Conservation (phyloP, 35 echinoderm and acorn worm genomes). For the Eucidaris tribuloides region DNA sequence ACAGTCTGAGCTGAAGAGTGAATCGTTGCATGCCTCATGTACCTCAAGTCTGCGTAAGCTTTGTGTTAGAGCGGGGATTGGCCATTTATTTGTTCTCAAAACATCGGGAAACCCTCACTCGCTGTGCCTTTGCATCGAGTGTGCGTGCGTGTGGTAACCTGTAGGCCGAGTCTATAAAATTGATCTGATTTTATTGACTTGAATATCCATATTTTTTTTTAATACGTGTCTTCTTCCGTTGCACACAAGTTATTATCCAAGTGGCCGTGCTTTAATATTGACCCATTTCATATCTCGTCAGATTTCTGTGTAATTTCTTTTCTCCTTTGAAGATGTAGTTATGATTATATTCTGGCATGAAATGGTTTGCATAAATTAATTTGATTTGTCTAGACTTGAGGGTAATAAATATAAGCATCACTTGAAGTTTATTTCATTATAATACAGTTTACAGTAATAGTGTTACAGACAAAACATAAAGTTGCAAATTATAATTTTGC, state of each 20-base stretch:
- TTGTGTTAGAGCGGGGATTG: background rate
- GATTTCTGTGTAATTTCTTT: background rate
- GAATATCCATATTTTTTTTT: background rate
- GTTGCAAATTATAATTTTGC: too few relatives aligned
- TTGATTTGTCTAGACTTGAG: too few relatives aligned
- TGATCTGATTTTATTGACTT: background rate
- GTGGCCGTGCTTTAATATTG: background rate
- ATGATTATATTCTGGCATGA: background rate
- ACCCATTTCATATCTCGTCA: background rate
- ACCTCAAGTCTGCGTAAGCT: background rate
- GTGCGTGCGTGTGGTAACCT: background rate
- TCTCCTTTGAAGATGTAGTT: background rate
- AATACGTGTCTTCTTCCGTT: background rate
- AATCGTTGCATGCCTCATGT: background rate
- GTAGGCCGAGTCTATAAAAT: background rate
- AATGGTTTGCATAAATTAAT: too few relatives aligned
- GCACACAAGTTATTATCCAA: background rate
- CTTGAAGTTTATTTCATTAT: too few relatives aligned
- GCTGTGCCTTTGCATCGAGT: background rate
- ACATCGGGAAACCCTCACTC: background rate
- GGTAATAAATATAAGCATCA: too few relatives aligned
- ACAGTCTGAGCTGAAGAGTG: background rate
- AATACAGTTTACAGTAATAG: too few relatives aligned
- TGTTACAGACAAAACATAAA: too few relatives aligned
- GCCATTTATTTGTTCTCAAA: background rate